Evolutionary conservation across 2,113 vertebrate genomes (phyloP), one percentile per base, ranked within the genome.

Genomic region (Callospermophilus lateralis): DNA sequence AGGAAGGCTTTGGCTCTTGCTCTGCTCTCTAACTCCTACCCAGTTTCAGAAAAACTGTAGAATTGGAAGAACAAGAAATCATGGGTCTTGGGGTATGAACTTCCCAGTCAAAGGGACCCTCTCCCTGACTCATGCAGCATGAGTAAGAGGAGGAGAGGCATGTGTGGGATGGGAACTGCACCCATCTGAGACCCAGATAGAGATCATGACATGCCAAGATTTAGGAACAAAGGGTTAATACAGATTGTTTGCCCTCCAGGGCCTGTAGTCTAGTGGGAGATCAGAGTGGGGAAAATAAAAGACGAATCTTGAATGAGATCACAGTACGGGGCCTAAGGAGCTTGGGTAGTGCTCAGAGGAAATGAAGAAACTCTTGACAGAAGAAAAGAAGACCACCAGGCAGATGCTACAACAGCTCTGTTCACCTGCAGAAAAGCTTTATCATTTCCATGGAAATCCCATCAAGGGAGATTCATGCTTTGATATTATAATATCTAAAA

Each of bases 401-500:
- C 84, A 78, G 61, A 74, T 84, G 53, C 34, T 12, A 32, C 53
- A 28, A 5, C 26, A 15, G 2, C 11, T 76, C 42, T 53, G 65
- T 87, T 93, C 24, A 73, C 45, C 34, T 86, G 24, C 6, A 74
- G 30, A 81, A 90, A 87, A 74, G 34, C 19, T 22, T 15, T 37
- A 48, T 65, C 70, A 37, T 67, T 95, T 58, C 78, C 45, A 11
- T 84, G 63, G 76, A 83, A 90, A 94, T 78, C 45, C 61, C 73
- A 85, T 68, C 34, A n/a, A 55, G n/a, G n/a, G 17, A 84, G 32
- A 12, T 19, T 83, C 19, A 15, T 73, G 39, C 24, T 89, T 45
- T 67, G 80, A 73, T 87, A 96, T 73, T 78, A 72, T 24, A 65
- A 34, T 42, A 22, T 85, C 79, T 74, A 51, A 67, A 86, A 84